These are phyloP conservation scores for Machimus rusticus DNA, from an alignment of 2,888 invertebrate genomes.

Conservation along the genomic window DNA sequence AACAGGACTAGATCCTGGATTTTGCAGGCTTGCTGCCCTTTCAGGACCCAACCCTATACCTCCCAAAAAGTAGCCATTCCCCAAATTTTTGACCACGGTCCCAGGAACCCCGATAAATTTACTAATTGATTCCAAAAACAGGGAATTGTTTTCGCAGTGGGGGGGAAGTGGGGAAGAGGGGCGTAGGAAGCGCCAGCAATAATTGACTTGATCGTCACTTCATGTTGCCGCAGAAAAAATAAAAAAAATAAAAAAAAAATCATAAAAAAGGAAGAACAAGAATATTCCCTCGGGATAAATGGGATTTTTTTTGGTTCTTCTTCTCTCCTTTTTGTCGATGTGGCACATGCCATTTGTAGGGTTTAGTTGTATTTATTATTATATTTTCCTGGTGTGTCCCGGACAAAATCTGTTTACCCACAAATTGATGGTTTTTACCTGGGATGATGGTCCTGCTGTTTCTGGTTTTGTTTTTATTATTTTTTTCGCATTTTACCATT, in stretches of 20 bases:
- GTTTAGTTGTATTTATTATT: neutral
- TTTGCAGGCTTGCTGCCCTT: no score
- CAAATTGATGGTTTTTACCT: neutral
- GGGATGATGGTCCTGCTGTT: neutral
- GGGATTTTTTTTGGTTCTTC: neutral
- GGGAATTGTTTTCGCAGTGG: neutral
- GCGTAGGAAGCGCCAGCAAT: neutral
- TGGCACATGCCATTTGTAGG: neutral
- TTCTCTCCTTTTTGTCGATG: neutral
- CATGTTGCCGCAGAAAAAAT: neutral
- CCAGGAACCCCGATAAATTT: neutral
- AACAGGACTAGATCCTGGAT: no score
- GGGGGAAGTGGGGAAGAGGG: neutral
- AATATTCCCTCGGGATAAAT: neutral
- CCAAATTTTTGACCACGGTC: neutral
- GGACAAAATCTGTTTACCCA: neutral
- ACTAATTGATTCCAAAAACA: neutral
- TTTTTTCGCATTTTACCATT: neutral
- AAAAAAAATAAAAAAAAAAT: neutral
- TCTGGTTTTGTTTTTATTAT: neutral
- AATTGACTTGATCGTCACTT: neutral
- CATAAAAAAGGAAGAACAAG: no score
- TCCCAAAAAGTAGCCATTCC: neutral
- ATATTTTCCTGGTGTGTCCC: neutral
- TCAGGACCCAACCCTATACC: no score